A percentile compares a stretch with the other conserved stretches of the same genome.
These are phyloP conservation scores for Orius insidiosus DNA, from an alignment of 1,140 invertebrate species.

Conservation along the genomic window DNA sequence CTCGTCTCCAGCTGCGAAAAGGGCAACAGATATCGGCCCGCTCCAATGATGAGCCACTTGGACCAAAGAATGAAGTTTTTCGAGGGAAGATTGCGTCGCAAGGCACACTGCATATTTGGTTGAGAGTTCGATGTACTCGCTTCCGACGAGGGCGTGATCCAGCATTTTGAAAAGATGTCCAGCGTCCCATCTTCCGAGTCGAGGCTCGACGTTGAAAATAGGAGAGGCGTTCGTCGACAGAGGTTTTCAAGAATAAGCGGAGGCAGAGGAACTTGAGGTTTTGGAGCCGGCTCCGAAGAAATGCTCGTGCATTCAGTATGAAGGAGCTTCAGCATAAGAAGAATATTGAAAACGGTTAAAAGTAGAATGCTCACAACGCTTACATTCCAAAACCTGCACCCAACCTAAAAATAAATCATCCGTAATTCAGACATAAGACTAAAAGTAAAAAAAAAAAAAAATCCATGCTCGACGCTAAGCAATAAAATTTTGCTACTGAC, in stretches of 20 bases:
- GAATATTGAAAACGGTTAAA: constrained; percentile 46
- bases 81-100: constrained; percentile 68
- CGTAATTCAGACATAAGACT: too few species aligned
- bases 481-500: too few species aligned
- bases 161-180: constrained; percentile 45
- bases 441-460: too few species aligned
- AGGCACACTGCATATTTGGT: constrained; percentile 46
- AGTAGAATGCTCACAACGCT: constrained; percentile 41
- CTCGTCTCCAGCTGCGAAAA: constrained; percentile 60
- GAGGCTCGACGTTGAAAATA: constrained; percentile 27
- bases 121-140: constrained; percentile 35
- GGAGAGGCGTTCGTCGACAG: constrained; percentile 21
- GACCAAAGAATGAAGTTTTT: constrained; percentile 55
- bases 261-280: constrained; percentile 21
- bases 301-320: constrained; percentile 25
- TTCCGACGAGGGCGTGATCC: constrained; percentile 51
- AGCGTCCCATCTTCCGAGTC: constrained; percentile 41
- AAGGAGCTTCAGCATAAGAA: constrained; percentile 46
- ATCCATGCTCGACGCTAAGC: too few species aligned
- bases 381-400: constrained; percentile 50
- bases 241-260: constrained; percentile 19
- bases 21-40: constrained; percentile 67
- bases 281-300: constrained; percentile 10
- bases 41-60: constrained; percentile 61
- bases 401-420: constrained; percentile 25